phyloP scores from a whole-genome alignment of 35 echinoderm and acorn worm species.

The Amphiura filiformis region DNA sequence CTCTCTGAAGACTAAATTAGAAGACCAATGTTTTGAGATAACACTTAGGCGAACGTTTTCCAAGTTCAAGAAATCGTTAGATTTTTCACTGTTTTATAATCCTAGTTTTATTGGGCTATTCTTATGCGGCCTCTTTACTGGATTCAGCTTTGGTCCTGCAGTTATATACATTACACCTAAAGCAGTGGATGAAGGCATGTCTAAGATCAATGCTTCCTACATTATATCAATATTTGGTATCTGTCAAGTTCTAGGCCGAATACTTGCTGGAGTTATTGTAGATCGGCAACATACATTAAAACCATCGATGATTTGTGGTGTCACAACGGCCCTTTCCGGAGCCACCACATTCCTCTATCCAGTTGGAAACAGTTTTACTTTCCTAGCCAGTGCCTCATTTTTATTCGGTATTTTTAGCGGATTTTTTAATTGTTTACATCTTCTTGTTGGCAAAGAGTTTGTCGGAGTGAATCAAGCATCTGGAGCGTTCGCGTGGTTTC shows the following conservation, averaged over 20 bases:
- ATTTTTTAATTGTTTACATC: neutral
- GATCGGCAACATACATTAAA: neutral
- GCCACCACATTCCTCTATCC: neutral
- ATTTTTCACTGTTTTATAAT: neutral
- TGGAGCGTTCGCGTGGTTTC: neutral
- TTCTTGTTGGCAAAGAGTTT: neutral
- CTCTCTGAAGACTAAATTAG: neutral
- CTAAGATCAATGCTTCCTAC: neutral
- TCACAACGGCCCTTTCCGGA: neutral
- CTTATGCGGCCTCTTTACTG: neutral
- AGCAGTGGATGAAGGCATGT: neutral
- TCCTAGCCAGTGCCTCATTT: neutral
- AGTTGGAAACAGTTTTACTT: neutral
- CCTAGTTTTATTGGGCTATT: neutral
- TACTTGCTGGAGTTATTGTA: neutral
- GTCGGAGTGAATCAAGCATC: neutral
- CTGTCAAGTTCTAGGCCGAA: neutral
- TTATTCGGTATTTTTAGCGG: neutral
- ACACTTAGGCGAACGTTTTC: neutral
- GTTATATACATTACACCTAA: neutral
- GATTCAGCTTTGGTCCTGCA: neutral
- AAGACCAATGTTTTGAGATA: neutral
- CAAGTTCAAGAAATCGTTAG: neutral
- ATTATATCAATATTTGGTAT: neutral
- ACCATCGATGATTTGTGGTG: neutral